Conservation (phyloP, 2,797 vertebrate genomes). For the Coreius guichenoti region DNA sequence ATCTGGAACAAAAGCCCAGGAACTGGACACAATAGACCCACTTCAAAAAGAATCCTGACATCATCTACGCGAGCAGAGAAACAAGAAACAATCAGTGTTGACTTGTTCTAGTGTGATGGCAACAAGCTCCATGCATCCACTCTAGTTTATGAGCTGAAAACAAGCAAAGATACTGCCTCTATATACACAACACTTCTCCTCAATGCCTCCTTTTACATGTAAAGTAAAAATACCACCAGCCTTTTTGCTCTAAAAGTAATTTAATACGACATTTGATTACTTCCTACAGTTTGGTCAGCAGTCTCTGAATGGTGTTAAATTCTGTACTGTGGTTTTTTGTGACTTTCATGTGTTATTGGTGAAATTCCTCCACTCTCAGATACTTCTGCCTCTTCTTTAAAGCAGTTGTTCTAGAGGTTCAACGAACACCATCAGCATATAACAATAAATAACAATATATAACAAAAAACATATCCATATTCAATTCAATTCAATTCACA, state of each 20-base stretch:
- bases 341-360: background rate
- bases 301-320: background rate
- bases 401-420: background rate
- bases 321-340: background rate
- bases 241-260: conserved; percentile 7
- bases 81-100: conserved; percentile 82
- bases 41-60: conserved; percentile 78
- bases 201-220: background rate
- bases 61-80: conserved; percentile 72
- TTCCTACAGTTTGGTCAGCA: background rate
- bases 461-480: background rate
- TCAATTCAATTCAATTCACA: too few relatives aligned
- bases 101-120: conserved; percentile 76
- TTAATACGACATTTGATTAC: background rate
- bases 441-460: background rate
- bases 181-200: background rate
- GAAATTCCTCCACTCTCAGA: background rate
- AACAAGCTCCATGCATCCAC: conserved; percentile 70
- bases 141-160: conserved; percentile 54
- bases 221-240: background rate
- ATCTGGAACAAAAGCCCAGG: conserved; percentile 84
- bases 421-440: background rate
- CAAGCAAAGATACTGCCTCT: background rate
- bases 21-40: conserved; percentile 79
- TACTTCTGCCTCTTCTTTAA: background rate